Base-by-base conservation (phyloP, 37 sponge, comb jelly and placozoan genomes). In the Trichoplax adhaerens region DNA sequence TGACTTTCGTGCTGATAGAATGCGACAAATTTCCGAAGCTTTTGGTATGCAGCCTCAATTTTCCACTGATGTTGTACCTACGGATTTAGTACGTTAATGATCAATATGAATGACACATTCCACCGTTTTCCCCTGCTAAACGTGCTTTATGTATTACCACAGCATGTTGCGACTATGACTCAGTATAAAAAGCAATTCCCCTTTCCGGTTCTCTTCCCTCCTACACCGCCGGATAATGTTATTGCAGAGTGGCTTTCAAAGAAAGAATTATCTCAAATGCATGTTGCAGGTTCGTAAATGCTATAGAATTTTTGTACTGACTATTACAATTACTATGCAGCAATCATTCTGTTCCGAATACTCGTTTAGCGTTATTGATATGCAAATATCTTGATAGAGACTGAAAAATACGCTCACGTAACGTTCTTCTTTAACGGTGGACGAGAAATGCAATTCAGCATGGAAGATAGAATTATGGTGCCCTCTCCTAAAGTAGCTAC, bases 351-450 rank as follows among this genome's bases (percentile, higher is more conserved):
- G 62, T 60, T 12, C 62, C 12, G 8, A 29, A 12, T 5, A 1
- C 5, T 50, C 50, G 7, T n/a, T 4, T 57, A 4, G 2, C 49
- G 48, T 58, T 58, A 10, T 70, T 70, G 56, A 6, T 12, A 60
- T 12, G 62, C 10, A 12, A 60, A 10, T 60, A 60, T 10, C 62
- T 60, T 29, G 29, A 29, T 64, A 86, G 95, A 94, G 67, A 94
- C 95, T n/a, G 95, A 94, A 82, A 94, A 94, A 76, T 94, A 94
- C 79, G 95, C 95, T 50, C 95, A 94, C 63, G 95, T 94, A 65
- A 94, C 95, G 2, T 94, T 94, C 82, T 94, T 94, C 91, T 94
- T 94, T 74, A 94, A 94, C 76, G 95, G 95, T 59, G 95, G 95
- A 0, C 60, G 65, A 12, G 95, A 94, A 77, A 58, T 80, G 66